These are phyloP conservation scores for Lepidurus apus DNA, from an alignment of 1,140 invertebrate species.

Conservation along the genomic window DNA sequence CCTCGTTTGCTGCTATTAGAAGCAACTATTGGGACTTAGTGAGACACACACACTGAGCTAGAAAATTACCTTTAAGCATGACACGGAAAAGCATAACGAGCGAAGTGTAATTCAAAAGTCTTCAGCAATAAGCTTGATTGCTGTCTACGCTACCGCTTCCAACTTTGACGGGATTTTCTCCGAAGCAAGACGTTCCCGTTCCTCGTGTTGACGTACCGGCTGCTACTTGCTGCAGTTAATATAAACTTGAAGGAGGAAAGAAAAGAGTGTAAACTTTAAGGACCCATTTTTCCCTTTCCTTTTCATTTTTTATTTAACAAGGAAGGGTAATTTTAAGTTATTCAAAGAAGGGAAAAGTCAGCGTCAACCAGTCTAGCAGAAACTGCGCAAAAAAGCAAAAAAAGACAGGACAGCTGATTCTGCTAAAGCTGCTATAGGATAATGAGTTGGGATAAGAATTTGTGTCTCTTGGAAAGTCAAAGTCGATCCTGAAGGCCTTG, in stretches of 20 bases:
- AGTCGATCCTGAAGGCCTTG: background rate
- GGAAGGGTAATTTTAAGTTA: too few species aligned
- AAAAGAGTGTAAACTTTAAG: too few species aligned
- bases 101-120: background rate
- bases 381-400: background rate
- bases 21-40: background rate
- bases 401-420: background rate
- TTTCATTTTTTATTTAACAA: too few species aligned
- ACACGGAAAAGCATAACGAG: background rate
- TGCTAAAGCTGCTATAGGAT: background rate
- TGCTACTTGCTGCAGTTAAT: background rate
- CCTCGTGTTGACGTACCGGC: background rate
- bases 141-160: background rate
- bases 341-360: too few species aligned
- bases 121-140: conserved; percentile 1
- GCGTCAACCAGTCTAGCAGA: too few species aligned
- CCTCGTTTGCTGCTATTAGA: background rate
- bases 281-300: too few species aligned
- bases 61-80: background rate
- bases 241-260: background rate
- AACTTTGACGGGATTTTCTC: too few species aligned
- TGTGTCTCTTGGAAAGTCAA: background rate
- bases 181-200: too few species aligned
- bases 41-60: background rate
- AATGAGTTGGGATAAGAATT: background rate